Conservation (phyloP, 2,113 vertebrate species). For the Saguinus midas region DNA sequence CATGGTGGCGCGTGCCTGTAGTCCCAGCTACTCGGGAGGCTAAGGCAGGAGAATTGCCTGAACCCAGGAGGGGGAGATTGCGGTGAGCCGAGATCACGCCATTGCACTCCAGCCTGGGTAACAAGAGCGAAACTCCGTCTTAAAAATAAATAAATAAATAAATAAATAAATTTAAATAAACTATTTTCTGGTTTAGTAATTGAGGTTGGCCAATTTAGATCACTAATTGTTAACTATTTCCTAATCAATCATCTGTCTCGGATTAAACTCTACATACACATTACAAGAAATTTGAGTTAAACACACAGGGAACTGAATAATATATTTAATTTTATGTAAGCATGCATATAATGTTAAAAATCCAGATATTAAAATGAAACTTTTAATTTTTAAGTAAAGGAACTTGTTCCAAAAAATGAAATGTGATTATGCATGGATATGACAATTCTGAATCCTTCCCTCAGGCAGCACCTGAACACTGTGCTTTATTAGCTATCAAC, state of each 20-base stretch:
- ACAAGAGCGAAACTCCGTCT: too few relatives aligned
- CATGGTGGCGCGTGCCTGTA: too few relatives aligned
- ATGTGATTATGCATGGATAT: background rate
- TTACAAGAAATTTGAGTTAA: background rate
- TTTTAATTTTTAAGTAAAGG: conserved; percentile 22
- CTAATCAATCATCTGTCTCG: background rate
- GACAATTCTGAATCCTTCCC: conserved; percentile 56
- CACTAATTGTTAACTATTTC: background rate
- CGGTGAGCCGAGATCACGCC: too few relatives aligned
- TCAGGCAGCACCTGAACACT: conserved; percentile 61
- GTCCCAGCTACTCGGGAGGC: too few relatives aligned
- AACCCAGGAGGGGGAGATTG: too few relatives aligned
- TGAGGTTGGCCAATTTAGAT: background rate
- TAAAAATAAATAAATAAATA: too few relatives aligned
- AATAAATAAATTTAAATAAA: background rate
- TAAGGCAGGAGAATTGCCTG: too few relatives aligned
- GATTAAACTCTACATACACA: background rate
- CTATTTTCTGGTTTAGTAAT: background rate
- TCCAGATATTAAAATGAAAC: conserved; percentile 29
- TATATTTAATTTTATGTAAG: background rate
- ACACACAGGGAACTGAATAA: background rate
- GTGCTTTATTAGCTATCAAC: conserved; percentile 76
- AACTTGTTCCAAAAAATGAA: background rate
- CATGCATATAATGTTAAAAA: background rate
- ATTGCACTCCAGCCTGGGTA: too few relatives aligned